Evolutionary conservation across 1,140 invertebrate species (phyloP), one percentile per base, ranked within the genome.

Genomic region (Uloborus diversus): DNA sequence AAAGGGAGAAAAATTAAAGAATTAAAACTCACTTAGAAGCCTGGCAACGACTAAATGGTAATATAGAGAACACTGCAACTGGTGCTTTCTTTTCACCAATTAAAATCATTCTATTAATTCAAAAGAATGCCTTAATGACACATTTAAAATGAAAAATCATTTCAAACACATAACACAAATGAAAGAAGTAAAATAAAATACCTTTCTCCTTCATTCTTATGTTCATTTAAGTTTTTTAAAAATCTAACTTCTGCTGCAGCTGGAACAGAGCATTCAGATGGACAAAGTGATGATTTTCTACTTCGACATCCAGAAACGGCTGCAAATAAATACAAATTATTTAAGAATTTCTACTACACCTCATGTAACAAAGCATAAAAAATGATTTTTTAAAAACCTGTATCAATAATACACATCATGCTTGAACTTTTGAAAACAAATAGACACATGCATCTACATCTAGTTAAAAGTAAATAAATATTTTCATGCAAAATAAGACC

Each of bases 151-250:
- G 7, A 32, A 35, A 20, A 53, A 20, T 53, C 25, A 7, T 9
- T 14, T 2, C 2, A n/a, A 11, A 53, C n/a, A 53, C n/a, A 53
- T 53, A 53, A 53, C 4, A 53, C 25, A 23, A 17, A 2, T 61
- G 57, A 27, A n/a, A 61, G 1, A 61, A 61, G 25, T 56, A 56
- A 1, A 27, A 28, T 61, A 0, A 11, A 37, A 49, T 83, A 83
- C 83, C 83, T 82, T 85, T 95, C 93, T 86, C 94, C 92, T 79
- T 89, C 90, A 84, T 93, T 86, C 89, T 90, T 91, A 82, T 69
- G 91, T 84, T 84, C 83, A 27, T 82, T 81, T 27, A 70, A 80
- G 23, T 79, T 83, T 64, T 82, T 84, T 32, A 84, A 42, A 73
- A 85, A 85, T 59, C 90, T 88, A 7, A 92, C 87, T 84, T 91